Evolutionary conservation across 2,888 invertebrate genomes (phyloP), one percentile per base, ranked within the genome.

Genomic region (Aromia moschata): DNA sequence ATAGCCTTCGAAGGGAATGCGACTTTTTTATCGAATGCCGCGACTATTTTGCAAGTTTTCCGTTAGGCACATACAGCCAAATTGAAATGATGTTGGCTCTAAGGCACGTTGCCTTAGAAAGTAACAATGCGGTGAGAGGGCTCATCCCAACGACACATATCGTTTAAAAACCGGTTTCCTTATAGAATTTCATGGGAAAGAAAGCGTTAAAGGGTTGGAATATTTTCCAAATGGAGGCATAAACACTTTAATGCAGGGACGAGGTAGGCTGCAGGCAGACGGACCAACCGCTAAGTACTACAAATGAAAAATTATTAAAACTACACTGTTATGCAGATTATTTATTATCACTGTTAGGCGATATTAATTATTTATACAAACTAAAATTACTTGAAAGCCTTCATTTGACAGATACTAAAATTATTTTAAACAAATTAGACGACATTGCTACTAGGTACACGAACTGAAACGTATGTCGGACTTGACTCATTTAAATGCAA

Each of bases 161-260:
- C 52, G 44, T 51, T 51, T 38, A 11, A 38, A 57, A 57, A 57
- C 56, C 56, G 56, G 56, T 57, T 57, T 33, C 36, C 36, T 10
- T 37, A 51, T 57, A 44, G 56, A 57, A 51, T 57, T 57, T 51
- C 56, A 57, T 57, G 56, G 56, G 56, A 57, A 57, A 41, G 49
- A 49, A 49, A 14, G 30, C 33, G 30, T 25, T 30, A 41, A 52
- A 52, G 52, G 52, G 52, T 52, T 49, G 17, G 18, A 49, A 20
- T 49, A 49, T 37, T 25, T 40, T 40, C 30, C 51, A 11, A 33
- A 33, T 33, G 16, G 45, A 52, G 41, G n/a, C 41, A 30, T 20
- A 52, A 52, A 52, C 41, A 40, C 17, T 11, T 41, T 10, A 25
- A 11, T 41, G 41, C 33, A 3, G 33, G 5, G 7, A 33, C 40